Conservation (phyloP, 1,140 invertebrate genomes). For the Leptinotarsa lineolata region DNA sequence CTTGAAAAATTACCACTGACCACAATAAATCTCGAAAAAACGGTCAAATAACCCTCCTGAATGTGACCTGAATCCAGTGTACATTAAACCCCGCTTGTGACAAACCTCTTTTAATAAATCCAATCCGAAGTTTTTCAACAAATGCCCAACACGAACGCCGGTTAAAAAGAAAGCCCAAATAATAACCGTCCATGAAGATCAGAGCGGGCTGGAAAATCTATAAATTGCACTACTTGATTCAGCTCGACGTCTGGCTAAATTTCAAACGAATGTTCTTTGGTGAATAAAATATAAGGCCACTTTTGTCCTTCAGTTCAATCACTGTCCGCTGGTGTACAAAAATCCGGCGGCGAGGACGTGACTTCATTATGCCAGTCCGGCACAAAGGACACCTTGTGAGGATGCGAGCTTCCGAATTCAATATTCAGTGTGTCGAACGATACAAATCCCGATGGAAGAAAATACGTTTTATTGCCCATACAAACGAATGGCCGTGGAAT, state of each 20-base stretch:
- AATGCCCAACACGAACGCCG: background rate
- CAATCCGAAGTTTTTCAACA: background rate
- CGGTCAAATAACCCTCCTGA: background rate
- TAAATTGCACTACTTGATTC: slow-evolving; percentile 37
- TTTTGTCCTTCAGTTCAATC: slow-evolving; percentile 46
- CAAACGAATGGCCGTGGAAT: slow-evolving; percentile 25
- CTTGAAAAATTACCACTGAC: no score
- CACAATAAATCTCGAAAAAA: background rate
- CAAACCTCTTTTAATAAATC: background rate
- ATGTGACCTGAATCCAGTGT: background rate
- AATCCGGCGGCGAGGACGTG: slow-evolving; percentile 41
- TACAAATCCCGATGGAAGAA: slow-evolving; percentile 35
- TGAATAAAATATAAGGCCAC: slow-evolving; percentile 49
- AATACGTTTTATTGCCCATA: slow-evolving; percentile 29
- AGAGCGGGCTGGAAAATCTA: slow-evolving; percentile 25
- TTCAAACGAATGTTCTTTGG: slow-evolving; percentile 43
- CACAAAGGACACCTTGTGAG: slow-evolving; percentile 40
- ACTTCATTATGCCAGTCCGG: slow-evolving; percentile 40
- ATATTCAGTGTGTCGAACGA: slow-evolving; percentile 35
- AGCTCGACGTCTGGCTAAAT: slow-evolving; percentile 43
- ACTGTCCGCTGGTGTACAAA: slow-evolving; percentile 42
- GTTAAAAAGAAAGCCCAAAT: slow-evolving; percentile 14
- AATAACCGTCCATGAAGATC: background rate
- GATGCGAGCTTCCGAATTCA: slow-evolving; percentile 34
- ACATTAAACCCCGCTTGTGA: background rate